Conservation (phyloP, 1,140 invertebrate genomes). For the Protaetia brevitarsis region DNA sequence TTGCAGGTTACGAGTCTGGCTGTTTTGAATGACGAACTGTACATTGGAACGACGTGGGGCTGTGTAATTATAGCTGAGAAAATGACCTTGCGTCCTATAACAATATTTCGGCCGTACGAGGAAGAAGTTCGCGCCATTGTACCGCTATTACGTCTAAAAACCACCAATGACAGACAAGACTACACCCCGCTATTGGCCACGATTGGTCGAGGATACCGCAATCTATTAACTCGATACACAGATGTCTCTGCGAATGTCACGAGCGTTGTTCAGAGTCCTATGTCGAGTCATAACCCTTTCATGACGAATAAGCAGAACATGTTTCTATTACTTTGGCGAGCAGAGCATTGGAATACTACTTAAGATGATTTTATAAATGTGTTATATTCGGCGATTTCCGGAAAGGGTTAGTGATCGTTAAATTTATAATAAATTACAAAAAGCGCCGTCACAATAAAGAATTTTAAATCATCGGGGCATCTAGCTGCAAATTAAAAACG, state of each 20-base stretch:
- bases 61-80: conserved; percentile 85
- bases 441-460: too few species aligned
- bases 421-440: too few species aligned
- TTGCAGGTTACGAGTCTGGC: conserved; percentile 74
- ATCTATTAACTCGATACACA: conserved; percentile 69
- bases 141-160: conserved; percentile 44
- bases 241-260: conserved; percentile 51
- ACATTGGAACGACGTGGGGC: conserved; percentile 89
- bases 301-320: conserved; percentile 53
- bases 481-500: too few species aligned
- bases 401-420: too few species aligned
- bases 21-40: conserved; percentile 66
- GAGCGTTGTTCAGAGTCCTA: conserved; percentile 40
- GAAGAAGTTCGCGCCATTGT: conserved; percentile 64
- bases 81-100: conserved; percentile 75
- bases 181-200: conserved; percentile 64
- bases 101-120: conserved; percentile 86
- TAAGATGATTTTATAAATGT: too few species aligned
- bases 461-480: too few species aligned
- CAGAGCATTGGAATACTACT: conserved; percentile 63
- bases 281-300: conserved; percentile 34
- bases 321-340: conserved; percentile 69
- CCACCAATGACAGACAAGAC: conserved; percentile 44
- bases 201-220: conserved; percentile 80
- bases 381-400: too few species aligned